Conservation (phyloP, 1,140 invertebrate genomes). For the Telenomus remus region DNA sequence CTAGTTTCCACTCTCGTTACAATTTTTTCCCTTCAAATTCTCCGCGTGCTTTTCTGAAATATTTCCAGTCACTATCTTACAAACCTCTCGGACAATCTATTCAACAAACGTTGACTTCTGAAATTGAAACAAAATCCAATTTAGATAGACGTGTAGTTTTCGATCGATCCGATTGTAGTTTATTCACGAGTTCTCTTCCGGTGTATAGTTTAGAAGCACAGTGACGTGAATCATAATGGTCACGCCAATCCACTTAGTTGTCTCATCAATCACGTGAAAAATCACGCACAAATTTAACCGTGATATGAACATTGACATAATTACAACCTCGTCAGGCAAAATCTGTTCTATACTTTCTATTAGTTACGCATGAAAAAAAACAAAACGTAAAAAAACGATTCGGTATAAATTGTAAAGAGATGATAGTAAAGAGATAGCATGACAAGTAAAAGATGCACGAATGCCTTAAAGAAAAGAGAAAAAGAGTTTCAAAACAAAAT, state of each 20-base stretch:
- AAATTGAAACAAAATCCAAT: too few species aligned
- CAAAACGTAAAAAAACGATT: too few species aligned
- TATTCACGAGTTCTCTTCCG: constrained; percentile 3
- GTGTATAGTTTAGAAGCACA: neutral
- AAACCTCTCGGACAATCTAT: neutral
- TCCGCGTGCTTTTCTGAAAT: neutral
- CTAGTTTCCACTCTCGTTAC: constrained; percentile 14
- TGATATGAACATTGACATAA: neutral
- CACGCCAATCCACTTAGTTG: neutral
- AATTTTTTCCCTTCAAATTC: constrained; percentile 4
- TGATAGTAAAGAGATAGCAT: too few species aligned
- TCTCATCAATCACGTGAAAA: neutral
- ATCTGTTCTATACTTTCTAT: constrained; percentile 13
- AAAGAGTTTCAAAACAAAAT: constrained; percentile 33
- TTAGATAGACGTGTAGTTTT: neutral
- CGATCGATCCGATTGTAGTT: neutral
- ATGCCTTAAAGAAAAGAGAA: too few species aligned
- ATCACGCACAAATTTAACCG: neutral
- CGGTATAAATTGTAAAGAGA: too few species aligned
- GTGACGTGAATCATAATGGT: neutral
- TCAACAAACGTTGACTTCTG: neutral
- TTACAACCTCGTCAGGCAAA: constrained; percentile 1
- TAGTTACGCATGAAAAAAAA: too few species aligned
- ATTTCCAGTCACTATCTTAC: neutral
- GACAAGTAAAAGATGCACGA: neutral